These are phyloP conservation scores for Corapipo altera DNA, from an alignment of 2,113 vertebrate genomes.

Conservation along the genomic window DNA sequence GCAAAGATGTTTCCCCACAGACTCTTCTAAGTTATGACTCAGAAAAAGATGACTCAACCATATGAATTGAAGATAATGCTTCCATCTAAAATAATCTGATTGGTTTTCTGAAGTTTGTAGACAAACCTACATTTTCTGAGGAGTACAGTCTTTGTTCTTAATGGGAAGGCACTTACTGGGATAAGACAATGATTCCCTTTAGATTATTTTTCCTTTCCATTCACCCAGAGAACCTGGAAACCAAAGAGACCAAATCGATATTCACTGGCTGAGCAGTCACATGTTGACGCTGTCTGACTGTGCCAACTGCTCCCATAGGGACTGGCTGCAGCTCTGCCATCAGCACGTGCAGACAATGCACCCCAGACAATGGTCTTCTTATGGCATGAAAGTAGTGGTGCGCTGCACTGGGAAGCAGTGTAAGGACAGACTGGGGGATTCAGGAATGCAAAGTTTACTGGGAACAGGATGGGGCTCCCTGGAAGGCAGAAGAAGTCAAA, in stretches of 20 bases:
- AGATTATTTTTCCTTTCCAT: not conserved
- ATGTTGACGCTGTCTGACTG: not conserved
- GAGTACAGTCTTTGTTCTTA: not conserved
- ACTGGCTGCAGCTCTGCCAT: not conserved
- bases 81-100: not conserved
- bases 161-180: not conserved
- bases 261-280: rapidly evolving
- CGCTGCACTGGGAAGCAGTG: rapidly evolving
- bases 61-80: not conserved
- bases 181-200: not conserved
- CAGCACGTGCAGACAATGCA: not conserved
- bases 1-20: not conserved
- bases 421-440: not conserved
- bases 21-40: not conserved
- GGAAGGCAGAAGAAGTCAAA: not conserved
- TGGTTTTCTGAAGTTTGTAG: not conserved
- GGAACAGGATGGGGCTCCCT: not conserved
- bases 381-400: not conserved
- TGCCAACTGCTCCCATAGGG: not conserved
- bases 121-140: not conserved
- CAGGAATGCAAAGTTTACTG: not conserved
- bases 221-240: rapidly evolving
- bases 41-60: not conserved
- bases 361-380: not conserved
- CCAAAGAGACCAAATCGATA: not conserved